Evolutionary conservation across 1,140 invertebrate genomes (phyloP).

Genomic region (Bilobella aurantiaca): DNA sequence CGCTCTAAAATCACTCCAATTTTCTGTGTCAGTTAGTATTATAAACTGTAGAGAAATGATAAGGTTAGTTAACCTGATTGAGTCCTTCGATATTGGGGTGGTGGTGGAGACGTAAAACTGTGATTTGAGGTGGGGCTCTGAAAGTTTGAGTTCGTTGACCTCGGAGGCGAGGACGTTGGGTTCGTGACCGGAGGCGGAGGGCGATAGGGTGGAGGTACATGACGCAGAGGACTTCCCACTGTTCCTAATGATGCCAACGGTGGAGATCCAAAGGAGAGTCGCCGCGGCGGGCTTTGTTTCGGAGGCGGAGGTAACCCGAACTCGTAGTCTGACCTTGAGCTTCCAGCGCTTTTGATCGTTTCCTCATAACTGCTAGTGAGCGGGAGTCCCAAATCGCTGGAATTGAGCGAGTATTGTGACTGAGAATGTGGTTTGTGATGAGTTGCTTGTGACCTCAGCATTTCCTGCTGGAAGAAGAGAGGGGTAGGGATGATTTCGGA

Average conservation of each 20-base stretch:
- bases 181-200: neutral
- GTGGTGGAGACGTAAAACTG: neutral
- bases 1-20: no score
- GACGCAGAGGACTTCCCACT: slow-evolving; percentile 4
- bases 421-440: slow-evolving; percentile 8
- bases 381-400: no score
- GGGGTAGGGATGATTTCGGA: neutral
- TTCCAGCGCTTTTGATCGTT: neutral
- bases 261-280: neutral
- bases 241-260: neutral
- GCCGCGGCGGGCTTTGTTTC: neutral
- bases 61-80: neutral
- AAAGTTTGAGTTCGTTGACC: no score
- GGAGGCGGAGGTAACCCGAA: neutral
- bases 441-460: slow-evolving; percentile 4
- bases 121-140: no score
- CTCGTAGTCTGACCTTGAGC: neutral
- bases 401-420: slow-evolving; percentile 11
- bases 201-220: slow-evolving; percentile 11
- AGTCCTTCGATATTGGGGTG: neutral
- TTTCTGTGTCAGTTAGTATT: no score
- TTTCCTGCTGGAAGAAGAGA: neutral
- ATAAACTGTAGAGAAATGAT: neutral
- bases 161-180: neutral
- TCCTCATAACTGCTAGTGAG: neutral